Evolutionary conservation across 2,888 invertebrate species (phyloP), one percentile per base, ranked within the genome.

Genomic region (Machimus atricapillus): DNA sequence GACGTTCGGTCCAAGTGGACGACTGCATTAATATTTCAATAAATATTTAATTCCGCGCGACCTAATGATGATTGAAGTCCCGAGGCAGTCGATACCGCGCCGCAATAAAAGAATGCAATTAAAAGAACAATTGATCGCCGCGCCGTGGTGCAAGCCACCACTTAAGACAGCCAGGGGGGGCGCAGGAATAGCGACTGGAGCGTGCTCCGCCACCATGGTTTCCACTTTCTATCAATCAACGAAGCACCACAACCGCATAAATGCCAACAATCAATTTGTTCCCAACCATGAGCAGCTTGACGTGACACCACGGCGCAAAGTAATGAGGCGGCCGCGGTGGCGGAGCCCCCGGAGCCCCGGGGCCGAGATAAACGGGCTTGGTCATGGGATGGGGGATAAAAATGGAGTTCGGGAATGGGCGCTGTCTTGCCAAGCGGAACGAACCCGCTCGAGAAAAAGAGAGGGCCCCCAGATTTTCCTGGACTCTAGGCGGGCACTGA

Each of bases 201-300:
- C n/a, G 23, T 19, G 19, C 66, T 19, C 66, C 66, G 66, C 66
- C 66, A 66, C 66, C 27, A 66, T 66, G 66, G 66, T 27, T 66
- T 27, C 66, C 66, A 66, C 66, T 66, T 66, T 66, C 66, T 66
- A 66, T 66, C 66, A 66, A 66, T 66, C 66, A 66, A 66, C 66
- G 66, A 66, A 66, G 23, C 66, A 66, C 66, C 27, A 66, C 66
- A 66, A 66, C 66, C 66, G 66, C 66, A 66, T 66, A 66, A 66
- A 66, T 66, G 76, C 76, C 76, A 76, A 40, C 76, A 76, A 76
- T 76, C 76, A 76, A 76, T 76, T 76, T 76, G 76, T 40, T 76
- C 76, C 76, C 76, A 76, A 76, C 34, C 76, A 76, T 76, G 66
- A 66, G 66, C 66, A 66, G 27, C 66, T 66, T 76, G 79, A 79